Base-by-base conservation (phyloP, 2,113 vertebrate genomes). In the Corvus cornix region DNA sequence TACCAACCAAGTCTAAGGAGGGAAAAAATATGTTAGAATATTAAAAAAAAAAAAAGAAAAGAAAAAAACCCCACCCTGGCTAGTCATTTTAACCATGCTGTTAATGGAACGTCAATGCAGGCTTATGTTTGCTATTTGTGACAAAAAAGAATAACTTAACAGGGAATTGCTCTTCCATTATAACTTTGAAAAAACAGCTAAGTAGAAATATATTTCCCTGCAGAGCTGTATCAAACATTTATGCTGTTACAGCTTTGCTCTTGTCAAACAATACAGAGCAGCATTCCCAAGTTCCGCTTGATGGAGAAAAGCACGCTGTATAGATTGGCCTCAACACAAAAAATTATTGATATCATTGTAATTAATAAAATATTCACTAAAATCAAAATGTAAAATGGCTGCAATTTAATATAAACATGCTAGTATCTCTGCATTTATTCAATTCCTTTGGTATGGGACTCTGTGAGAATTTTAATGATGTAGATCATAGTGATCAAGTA, bases 291-390 rank as follows among this genome's bases (percentile, higher is more conserved):
- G 62, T 76, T 90, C 53, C 1, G 0, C 60, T 83, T 78, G 55
- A 91, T 64, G 66, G 55, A 92, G 67, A 72, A 87, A 95, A 88
- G 46, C 55, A 28, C 1, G 2, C 68, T 76, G 56, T 93, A 85
- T 37, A 56, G 56, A 88, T 74, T 73, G 68, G 68, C 18, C 37
- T 44, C 64, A 53, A 90, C 44, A 86, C 46, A 93, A 86, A 93
- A 93, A 91, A 91, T 13, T 89, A 95, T 95, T 88, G 4, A 82
- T 93, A 90, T 77, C 31, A 67, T 69, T 94, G 72, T 58, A 95
- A 97, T 96, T 97, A 96, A 96, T 94, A 94, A 97, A 97, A 85
- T 70, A 86, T 94, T 94, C 78, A 79, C 89, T 92, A 73, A 91
- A 80, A 90, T 73, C 39, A 93, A 91, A 95, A 75, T 78, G 60